These are phyloP conservation scores for Diaperis boleti DNA, from an alignment of 2,888 invertebrate genomes.

Conservation along the genomic window DNA sequence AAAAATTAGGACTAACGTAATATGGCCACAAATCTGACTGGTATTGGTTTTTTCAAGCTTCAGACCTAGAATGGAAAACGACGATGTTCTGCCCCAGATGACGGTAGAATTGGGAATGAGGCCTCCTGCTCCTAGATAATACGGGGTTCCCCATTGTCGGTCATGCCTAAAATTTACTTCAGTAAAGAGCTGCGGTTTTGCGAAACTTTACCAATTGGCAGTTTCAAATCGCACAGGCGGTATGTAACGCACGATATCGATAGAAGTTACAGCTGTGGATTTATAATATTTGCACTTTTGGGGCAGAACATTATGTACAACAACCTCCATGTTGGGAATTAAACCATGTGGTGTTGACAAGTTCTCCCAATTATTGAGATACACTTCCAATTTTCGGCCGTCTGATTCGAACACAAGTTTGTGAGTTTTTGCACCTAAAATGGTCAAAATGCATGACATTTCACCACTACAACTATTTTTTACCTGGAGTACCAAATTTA, in stretches of 20 bases:
- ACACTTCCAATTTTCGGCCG: neutral
- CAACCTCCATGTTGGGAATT: conserved; percentile 7
- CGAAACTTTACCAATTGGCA: conserved; percentile 13
- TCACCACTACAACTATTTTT: neutral
- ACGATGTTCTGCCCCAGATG: neutral
- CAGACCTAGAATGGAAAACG: neutral
- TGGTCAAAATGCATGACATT: neutral
- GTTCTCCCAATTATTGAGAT: conserved; percentile 21
- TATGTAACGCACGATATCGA: conserved; percentile 10
- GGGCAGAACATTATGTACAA: neutral
- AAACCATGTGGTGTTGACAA: neutral
- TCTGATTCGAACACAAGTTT: neutral
- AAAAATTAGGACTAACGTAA: conserved; percentile 7
- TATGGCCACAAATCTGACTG: neutral
- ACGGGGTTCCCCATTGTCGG: neutral
- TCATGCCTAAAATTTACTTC: neutral
- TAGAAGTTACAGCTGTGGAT: neutral
- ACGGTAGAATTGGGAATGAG: neutral
- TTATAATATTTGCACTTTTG: conserved; percentile 13
- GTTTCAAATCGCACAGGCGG: neutral
- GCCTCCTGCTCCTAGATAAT: neutral
- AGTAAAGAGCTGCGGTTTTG: neutral
- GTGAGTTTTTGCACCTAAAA: conserved; percentile 8
- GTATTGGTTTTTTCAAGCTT: neutral
- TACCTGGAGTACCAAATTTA: conserved; percentile 11